Conservation (phyloP, 2,797 vertebrate species). For the Picus viridis region DNA sequence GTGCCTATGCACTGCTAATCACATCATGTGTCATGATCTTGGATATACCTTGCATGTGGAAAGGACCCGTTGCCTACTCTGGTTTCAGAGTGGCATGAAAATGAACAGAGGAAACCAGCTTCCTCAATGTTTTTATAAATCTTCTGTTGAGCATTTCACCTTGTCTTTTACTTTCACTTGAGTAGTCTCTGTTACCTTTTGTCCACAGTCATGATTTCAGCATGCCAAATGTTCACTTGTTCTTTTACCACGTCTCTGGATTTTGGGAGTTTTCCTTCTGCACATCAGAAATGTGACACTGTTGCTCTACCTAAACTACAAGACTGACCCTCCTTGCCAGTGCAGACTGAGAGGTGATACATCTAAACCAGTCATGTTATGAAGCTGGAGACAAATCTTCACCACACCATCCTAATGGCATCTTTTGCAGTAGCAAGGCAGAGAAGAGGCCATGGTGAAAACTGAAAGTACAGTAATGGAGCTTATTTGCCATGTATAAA, state of each 20-base stretch:
- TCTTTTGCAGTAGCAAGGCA: neutral
- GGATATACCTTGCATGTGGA: neutral
- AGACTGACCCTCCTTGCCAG: neutral
- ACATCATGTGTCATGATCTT: neutral
- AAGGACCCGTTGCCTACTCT: neutral
- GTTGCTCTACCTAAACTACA: fast-evolving
- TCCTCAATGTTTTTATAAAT: neutral
- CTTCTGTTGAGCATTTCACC: neutral
- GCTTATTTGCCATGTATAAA: neutral
- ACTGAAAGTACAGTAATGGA: neutral
- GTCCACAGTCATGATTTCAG: fast-evolving
- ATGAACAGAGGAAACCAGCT: neutral
- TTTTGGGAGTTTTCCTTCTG: neutral
- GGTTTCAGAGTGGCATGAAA: neutral
- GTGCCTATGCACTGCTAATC: neutral
- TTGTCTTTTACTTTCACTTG: neutral
- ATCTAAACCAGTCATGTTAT: fast-evolving
- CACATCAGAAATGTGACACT: fast-evolving
- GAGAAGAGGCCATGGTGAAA: neutral
- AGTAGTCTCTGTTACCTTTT: neutral
- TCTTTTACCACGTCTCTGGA: fast-evolving
- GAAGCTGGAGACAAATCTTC: fast-evolving
- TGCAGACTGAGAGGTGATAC: fast-evolving
- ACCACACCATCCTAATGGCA: fast-evolving
- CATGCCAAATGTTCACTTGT: fast-evolving